Evolutionary conservation across 2,888 invertebrate genomes (phyloP), one percentile per base, ranked within the genome.

Genomic region (Melinaea marsaeus): DNA sequence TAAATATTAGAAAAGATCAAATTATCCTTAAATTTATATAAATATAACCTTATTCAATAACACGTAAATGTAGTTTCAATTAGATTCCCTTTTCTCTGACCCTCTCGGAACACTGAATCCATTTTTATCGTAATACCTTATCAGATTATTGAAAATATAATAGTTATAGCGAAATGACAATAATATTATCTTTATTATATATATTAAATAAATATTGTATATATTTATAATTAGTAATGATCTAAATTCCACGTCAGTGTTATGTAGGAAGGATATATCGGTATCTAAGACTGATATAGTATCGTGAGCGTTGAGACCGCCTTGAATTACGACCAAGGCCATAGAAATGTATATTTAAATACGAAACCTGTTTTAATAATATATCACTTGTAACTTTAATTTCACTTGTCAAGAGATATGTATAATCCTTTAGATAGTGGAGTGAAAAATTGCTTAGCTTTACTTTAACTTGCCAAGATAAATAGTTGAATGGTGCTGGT

Each of bases 91-190:
- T 57, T 56, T 57, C 47, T 45, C 57, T 45, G 62, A 61, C 59
- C 65, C 60, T 65, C 57, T 57, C 55, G 59, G 48, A 55, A 60
- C 58, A 57, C 63, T 60, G 65, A 63, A 65, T 67, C 65, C 62
- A 58, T 67, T 65, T 61, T 65, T 63, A 58, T 66, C 55, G 61
- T 63, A 57, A 58, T 61, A 62, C 62, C 47, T 62, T 65, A 66
- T 60, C 60, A 62, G 60, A 37, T 37, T 37, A 37, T 37, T 4
- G 2, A 37, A 37, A 7, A 37, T 6, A 37, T 37, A 37, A 2
- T 22, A 22, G 22, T 22, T 22, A 22, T 22, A 22, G 22, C 22
- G 22, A 22, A 22, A 22, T 22, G 22, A 22, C 22, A 22, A 22
- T 22, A 22, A 22, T 22, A 22, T 22, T 22, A 22, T 22, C 22